phyloP scores from a whole-genome alignment of 37 sponge, comb jelly and placozoan genomes.

The Petrosia ficiformis region DNA sequence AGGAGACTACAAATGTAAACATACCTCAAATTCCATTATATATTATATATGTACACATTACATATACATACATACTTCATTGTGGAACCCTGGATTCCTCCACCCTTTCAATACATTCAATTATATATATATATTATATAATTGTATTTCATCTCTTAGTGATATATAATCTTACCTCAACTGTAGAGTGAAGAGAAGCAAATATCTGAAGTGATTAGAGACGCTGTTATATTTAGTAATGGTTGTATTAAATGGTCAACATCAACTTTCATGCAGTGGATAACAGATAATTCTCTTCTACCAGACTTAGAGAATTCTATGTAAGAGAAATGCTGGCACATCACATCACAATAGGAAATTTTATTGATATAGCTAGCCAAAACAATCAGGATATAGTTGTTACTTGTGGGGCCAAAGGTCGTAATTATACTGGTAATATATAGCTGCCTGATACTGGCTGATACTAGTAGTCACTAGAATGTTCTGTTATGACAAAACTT shows the following conservation, averaged over 20 bases:
- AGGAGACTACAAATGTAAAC: no score
- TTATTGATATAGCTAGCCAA: no score
- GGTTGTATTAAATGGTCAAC: background rate
- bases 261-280: background rate
- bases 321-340: background rate
- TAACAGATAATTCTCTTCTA: background rate
- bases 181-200: slow-evolving; percentile 44
- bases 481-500: no score
- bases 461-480: no score
- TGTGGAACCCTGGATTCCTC: background rate
- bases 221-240: slow-evolving; percentile 41
- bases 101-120: background rate
- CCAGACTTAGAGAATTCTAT: background rate
- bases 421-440: no score
- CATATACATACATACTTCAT: slow-evolving; percentile 1
- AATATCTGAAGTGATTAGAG: slow-evolving; percentile 14
- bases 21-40: no score
- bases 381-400: no score
- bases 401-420: no score
- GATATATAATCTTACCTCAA: slow-evolving; percentile 3
- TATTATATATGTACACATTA: no score
- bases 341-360: background rate
- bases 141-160: background rate
- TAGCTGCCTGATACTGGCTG: no score
- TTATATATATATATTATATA: background rate